These are phyloP conservation scores for Ochropacha duplaris DNA, from an alignment of 2,888 invertebrate genomes.

Conservation along the genomic window DNA sequence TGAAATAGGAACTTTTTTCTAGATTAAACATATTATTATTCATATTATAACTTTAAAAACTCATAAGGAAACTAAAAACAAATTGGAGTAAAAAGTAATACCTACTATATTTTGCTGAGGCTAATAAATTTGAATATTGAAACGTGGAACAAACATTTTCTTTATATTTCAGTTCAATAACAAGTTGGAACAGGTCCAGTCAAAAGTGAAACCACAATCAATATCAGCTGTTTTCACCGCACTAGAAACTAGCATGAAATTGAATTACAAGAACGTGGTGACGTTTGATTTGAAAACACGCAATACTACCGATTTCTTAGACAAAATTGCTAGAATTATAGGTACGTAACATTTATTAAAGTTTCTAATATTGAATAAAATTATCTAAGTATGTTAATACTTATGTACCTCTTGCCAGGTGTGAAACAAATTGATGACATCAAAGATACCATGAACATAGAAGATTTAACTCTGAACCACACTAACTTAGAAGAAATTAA, in stretches of 20 bases:
- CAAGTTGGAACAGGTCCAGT: slow-evolving; percentile 12
- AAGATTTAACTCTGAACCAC: slow-evolving; percentile 24
- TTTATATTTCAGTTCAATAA: slow-evolving; percentile 27
- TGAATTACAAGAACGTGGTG: slow-evolving; percentile 33
- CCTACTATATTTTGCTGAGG: too few species aligned
- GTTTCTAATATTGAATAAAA: too few species aligned
- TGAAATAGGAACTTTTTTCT: too few species aligned
- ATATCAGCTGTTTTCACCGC: slow-evolving; percentile 35
- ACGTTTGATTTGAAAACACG: slow-evolving; percentile 33
- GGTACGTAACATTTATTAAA: slow-evolving; percentile 19
- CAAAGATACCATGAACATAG: slow-evolving; percentile 23
- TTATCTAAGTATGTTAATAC: too few species aligned
- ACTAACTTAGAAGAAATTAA: slow-evolving; percentile 31
- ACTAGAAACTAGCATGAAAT: slow-evolving; percentile 41
- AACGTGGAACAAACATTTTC: not conserved
- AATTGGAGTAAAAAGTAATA: too few species aligned
- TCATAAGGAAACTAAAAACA: too few species aligned
- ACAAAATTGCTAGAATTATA: slow-evolving; percentile 26
- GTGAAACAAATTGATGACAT: slow-evolving; percentile 25
- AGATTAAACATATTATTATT: too few species aligned
- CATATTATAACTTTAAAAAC: too few species aligned
- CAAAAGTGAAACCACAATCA: slow-evolving; percentile 26
- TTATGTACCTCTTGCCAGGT: slow-evolving; percentile 30
- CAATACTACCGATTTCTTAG: slow-evolving; percentile 19
- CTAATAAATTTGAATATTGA: not conserved